Conservation (phyloP, 2,113 vertebrate species). For the Cardinalis cardinalis region DNA sequence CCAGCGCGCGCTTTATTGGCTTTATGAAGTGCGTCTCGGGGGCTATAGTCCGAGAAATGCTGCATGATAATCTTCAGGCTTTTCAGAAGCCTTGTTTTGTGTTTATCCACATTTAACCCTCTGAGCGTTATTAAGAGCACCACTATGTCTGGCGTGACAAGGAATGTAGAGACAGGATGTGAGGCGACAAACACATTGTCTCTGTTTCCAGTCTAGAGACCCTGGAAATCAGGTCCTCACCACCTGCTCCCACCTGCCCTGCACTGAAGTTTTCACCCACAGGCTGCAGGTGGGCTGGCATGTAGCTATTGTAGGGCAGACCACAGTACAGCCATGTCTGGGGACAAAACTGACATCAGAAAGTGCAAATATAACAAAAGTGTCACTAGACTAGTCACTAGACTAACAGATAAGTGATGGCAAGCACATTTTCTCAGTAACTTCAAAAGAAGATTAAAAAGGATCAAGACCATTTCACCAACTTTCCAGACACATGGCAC, state of each 20-base stretch:
- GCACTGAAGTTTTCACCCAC: background rate
- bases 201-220: background rate
- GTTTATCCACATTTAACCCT: conserved; percentile 77
- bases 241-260: background rate
- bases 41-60: conserved; percentile 75
- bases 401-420: background rate
- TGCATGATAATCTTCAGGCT: conserved; percentile 72
- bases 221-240: background rate
- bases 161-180: background rate
- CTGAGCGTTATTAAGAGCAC: conserved; percentile 63
- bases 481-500: background rate
- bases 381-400: too few relatives aligned
- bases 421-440: background rate
- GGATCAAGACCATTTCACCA: background rate
- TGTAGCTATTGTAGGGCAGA: background rate
- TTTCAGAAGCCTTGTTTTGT: conserved; percentile 75
- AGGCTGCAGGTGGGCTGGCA: background rate
- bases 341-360: background rate
- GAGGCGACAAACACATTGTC: background rate
- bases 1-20: conserved; percentile 85
- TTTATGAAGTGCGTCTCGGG: conserved; percentile 87
- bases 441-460: background rate
- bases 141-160: background rate
- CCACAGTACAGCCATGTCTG: fast-evolving
- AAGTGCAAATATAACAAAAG: background rate